Evolutionary conservation across 2,113 vertebrate species (phyloP).

Genomic region (Oryzias curvinotus): DNA sequence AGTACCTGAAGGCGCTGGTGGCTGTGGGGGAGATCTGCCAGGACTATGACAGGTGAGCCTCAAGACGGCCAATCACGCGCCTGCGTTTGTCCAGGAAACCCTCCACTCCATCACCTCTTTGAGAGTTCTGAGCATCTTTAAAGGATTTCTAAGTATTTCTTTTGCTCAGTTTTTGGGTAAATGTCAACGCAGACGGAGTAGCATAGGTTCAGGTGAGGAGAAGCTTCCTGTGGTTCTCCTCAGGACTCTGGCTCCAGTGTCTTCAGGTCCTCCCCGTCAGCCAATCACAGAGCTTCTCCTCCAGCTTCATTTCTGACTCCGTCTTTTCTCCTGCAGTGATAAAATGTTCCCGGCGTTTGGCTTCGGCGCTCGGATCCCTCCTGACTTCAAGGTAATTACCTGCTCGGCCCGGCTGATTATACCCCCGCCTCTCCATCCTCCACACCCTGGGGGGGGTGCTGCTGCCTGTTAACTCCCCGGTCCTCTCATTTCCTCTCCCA

Average conservation of each 20-base stretch:
- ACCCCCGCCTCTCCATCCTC: background rate
- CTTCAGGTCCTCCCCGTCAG: too few relatives aligned
- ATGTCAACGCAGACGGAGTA: too few relatives aligned
- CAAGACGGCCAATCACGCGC: slow-evolving; percentile 21
- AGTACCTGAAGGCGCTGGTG: slow-evolving; percentile 97
- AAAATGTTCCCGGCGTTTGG: slow-evolving; percentile 99
- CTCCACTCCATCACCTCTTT: too few relatives aligned
- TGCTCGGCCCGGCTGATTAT: slow-evolving; percentile 16
- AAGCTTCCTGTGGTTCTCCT: too few relatives aligned
- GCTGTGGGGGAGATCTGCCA: slow-evolving; percentile 98
- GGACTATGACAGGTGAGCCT: slow-evolving; percentile 93
- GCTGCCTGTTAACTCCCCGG: background rate
- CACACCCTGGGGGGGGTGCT: background rate
- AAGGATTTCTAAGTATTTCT: too few relatives aligned
- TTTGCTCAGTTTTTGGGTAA: too few relatives aligned
- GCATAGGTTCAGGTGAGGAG: too few relatives aligned
- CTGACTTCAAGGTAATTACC: slow-evolving; percentile 89
- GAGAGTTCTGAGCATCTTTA: too few relatives aligned
- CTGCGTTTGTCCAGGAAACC: background rate
- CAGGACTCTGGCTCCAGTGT: too few relatives aligned
- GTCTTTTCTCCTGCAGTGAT: slow-evolving; percentile 80
- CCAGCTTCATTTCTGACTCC: background rate
- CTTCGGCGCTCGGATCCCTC: slow-evolving; percentile 94
- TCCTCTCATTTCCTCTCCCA: slow-evolving; percentile 5
- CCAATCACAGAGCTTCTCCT: background rate